These are phyloP conservation scores for Scomberomorus guttatus DNA, from an alignment of 2,797 vertebrate species.

Conservation along the genomic window DNA sequence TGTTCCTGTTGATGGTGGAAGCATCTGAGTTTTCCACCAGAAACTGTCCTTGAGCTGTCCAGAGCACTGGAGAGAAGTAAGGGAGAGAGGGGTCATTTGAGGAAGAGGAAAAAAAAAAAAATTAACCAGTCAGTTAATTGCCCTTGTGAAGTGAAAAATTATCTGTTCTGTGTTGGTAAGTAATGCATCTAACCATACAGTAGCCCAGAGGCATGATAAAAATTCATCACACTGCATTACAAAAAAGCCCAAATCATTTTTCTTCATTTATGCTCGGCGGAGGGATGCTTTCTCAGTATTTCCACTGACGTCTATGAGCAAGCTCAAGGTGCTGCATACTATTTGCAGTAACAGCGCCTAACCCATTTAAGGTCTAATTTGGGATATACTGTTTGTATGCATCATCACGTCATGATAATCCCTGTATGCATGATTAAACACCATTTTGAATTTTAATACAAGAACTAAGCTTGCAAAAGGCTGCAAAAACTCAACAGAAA, in stretches of 20 bases:
- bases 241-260: constrained; percentile 42
- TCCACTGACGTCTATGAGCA: constrained; percentile 34
- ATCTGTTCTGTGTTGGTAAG: constrained; percentile 36
- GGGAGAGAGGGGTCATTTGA: constrained; percentile 19
- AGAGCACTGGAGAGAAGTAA: constrained; percentile 79
- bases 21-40: constrained; percentile 88
- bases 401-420: constrained; percentile 61
- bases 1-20: constrained; percentile 88
- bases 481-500: constrained; percentile 11
- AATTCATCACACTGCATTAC: constrained; percentile 55
- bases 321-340: constrained; percentile 45
- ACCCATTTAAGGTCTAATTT: constrained; percentile 70
- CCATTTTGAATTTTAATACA: constrained; percentile 50
- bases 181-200: constrained; percentile 55
- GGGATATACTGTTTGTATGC: constrained; percentile 56
- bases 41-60: constrained; percentile 89
- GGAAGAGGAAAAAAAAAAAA: background rate
- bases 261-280: constrained; percentile 40
- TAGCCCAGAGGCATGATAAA: constrained; percentile 45
- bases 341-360: constrained; percentile 50
- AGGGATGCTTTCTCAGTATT: constrained; percentile 34
- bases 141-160: constrained; percentile 42
- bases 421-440: constrained; percentile 64
- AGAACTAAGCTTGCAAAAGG: constrained; percentile 27
- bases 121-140: constrained; percentile 48